Base-by-base conservation (phyloP, 2,888 invertebrate genomes). In the Cantharis rustica region DNA sequence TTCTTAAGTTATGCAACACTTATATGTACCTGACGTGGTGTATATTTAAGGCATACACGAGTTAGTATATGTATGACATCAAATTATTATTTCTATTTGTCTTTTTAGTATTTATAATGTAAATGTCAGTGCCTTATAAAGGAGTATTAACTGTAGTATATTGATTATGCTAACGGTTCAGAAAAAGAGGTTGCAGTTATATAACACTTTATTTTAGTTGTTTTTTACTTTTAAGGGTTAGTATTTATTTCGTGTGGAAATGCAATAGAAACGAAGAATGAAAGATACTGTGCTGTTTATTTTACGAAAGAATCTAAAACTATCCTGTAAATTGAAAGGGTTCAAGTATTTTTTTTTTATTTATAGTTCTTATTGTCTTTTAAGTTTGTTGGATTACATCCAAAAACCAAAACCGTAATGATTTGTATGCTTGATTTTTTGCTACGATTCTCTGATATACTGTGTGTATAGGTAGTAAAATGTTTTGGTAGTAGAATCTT, bases 311-410 rank as follows among this genome's bases (percentile, higher is more conserved):
- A 73, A 72, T 73, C 73, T 75, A 68, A 68, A 78, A 78, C 73
- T 73, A 63, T 73, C 61, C 27, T 72, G 73, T 75, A 78, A 78
- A 78, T 78, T 73, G 75, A 72, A 75, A 72, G 73, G 73, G 72
- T 72, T 72, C 47, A 69, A 61, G 77, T 72, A 75, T 68, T 77
- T 72, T 70, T 61, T 78, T 78, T 78, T 73, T 73, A 75, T 75
- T 78, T 70, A 78, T 73, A 61, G 68, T 73, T 73, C 69, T 16
- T 47, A 47, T 47, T 70, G 69, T 62, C 72, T 72, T 66, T 71
- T 69, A 27, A 27, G n/a, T 47, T 47, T 47, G 63, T 72, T 72
- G 72, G 72, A 75, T 77, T 77, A 69, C 61, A 70, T 62, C 69
- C 73, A 69, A 69, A 64, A 70, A 31, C 69, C 73, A 69, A 69